Evolutionary conservation across 1,140 invertebrate genomes (phyloP), one percentile per base, ranked within the genome.

Genomic region (Batillaria attramentaria): DNA sequence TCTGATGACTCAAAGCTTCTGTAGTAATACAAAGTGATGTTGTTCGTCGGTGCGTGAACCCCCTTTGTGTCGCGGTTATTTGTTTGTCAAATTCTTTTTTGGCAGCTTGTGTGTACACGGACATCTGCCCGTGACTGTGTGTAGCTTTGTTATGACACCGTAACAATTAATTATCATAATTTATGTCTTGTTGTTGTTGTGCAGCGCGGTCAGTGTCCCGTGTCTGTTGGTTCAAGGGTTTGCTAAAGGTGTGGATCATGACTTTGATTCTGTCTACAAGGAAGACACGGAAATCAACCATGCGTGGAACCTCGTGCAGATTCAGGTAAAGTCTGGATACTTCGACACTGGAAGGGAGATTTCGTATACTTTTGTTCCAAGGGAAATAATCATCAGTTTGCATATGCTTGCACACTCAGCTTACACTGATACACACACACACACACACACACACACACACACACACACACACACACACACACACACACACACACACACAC

Each of bases 181-280:
- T 10, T 13, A 8, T 13, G 46, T 50, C 24, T 50, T 24, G 24
- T 50, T 50, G 8, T 24, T 0, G 33, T 10, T 62, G 10, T 72
- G 4, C 57, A 76, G 74, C 1, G n/a, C 65, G 5, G 57, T 97
- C 2, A 97, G 97, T 83, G 92, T 99, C 20, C 98, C 99, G 90
- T 99, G 98, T 91, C 97, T 98, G 8, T 97, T 99, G 16, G 98
- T 99, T 87, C 98, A 98, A 91, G 98, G 98, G 20, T 98, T 98
- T 91, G 97, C 96, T 68, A 99, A 99, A 90, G 98, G 97, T 60
- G 97, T 97, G 2, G 97, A 97, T 70, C 99, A 99, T 90, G 96
- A 98, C 88, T 97, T 97, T 0, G 97, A 97, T 0, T 95, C 98
- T 1, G 93, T 95, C 78, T 98, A 99, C 88, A 96, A 97, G 84